Percentiles rank a stretch among this genome's conserved stretches.
These are phyloP conservation scores for Megalonaias nervosa DNA, from an alignment of 1,140 invertebrate genomes.

Conservation along the genomic window DNA sequence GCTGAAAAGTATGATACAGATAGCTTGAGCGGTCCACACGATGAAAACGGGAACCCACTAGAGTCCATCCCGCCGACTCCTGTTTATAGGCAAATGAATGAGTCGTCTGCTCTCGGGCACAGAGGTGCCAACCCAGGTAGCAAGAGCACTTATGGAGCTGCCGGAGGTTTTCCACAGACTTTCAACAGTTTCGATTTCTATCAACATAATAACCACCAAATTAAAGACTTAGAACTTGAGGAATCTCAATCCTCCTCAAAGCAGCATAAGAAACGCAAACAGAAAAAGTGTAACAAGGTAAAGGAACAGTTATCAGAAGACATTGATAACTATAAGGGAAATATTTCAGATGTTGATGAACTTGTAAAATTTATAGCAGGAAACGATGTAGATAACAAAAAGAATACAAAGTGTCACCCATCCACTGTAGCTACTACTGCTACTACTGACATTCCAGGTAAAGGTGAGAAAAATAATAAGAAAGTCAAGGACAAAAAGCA, in stretches of 20 bases:
- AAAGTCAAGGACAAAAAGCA: constrained; percentile 54
- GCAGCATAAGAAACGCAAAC: constrained; percentile 11
- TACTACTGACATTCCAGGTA: constrained; percentile 27
- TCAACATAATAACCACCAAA: constrained; percentile 1
- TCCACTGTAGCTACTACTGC: constrained; percentile 23
- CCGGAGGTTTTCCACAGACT: background rate
- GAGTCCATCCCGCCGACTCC: constrained; percentile 15
- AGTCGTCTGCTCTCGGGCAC: constrained; percentile 23
- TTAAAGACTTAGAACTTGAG: background rate
- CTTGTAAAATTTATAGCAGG: constrained; percentile 55
- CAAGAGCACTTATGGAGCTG: background rate
- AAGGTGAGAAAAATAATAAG: constrained; percentile 49
- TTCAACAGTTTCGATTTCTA: constrained; percentile 1
- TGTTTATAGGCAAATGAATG: constrained; percentile 53
- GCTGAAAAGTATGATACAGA: constrained; percentile 6
- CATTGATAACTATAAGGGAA: constrained; percentile 53
- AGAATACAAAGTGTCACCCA: constrained; percentile 40
- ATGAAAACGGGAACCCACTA: constrained; percentile 41
- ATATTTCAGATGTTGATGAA: constrained; percentile 45
- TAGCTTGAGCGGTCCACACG: background rate
- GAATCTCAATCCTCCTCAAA: constrained; percentile 6
- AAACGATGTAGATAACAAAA: constrained; percentile 42
- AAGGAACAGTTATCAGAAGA: constrained; percentile 44
- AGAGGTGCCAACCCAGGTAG: constrained; percentile 13
- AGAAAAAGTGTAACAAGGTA: constrained; percentile 42